Evolutionary conservation across 2,797 vertebrate species (phyloP).

Genomic region (Pygocentrus nattereri): DNA sequence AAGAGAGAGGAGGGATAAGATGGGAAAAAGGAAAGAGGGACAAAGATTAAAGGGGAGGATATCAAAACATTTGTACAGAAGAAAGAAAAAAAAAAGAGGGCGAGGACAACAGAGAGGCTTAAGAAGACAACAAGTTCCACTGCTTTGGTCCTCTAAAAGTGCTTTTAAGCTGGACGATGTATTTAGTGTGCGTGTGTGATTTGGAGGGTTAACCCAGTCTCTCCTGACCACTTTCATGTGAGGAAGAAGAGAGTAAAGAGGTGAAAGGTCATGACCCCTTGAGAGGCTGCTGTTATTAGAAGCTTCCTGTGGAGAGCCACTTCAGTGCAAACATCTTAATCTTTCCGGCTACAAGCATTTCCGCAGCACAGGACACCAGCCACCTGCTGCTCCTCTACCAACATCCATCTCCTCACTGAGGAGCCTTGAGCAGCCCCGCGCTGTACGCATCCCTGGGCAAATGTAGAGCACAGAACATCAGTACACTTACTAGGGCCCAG

Average conservation of each 20-base stretch:
- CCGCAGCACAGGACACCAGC: slow-evolving; percentile 49
- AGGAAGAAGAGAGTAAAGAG: slow-evolving; percentile 39
- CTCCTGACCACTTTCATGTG: slow-evolving; percentile 46
- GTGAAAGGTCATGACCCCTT: slow-evolving; percentile 52
- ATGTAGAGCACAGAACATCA: neutral
- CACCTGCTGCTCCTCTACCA: slow-evolving; percentile 51
- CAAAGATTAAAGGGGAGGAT: slow-evolving; percentile 40
- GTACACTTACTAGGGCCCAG: too few species aligned
- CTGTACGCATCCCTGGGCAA: neutral
- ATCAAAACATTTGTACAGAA: slow-evolving; percentile 40
- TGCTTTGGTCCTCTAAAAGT: slow-evolving; percentile 18
- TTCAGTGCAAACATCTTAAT: slow-evolving; percentile 53
- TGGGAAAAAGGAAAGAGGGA: slow-evolving; percentile 13
- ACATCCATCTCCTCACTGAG: slow-evolving; percentile 37
- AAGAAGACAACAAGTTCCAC: slow-evolving; percentile 47
- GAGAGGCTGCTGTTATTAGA: slow-evolving; percentile 48
- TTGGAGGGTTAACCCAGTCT: slow-evolving; percentile 27
- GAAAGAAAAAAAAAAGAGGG: slow-evolving; percentile 31
- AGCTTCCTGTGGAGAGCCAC: slow-evolving; percentile 42
- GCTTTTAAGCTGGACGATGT: slow-evolving; percentile 19
- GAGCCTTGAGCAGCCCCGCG: neutral
- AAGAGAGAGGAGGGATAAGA: neutral
- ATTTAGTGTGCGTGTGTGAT: slow-evolving; percentile 19
- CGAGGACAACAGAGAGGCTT: slow-evolving; percentile 27
- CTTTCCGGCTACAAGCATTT: slow-evolving; percentile 47